A percentile compares a stretch with the other conserved stretches of the same genome.
Evolutionary conservation across 2,888 invertebrate genomes (phyloP).

Genomic region (Diachrysia chrysitis): DNA sequence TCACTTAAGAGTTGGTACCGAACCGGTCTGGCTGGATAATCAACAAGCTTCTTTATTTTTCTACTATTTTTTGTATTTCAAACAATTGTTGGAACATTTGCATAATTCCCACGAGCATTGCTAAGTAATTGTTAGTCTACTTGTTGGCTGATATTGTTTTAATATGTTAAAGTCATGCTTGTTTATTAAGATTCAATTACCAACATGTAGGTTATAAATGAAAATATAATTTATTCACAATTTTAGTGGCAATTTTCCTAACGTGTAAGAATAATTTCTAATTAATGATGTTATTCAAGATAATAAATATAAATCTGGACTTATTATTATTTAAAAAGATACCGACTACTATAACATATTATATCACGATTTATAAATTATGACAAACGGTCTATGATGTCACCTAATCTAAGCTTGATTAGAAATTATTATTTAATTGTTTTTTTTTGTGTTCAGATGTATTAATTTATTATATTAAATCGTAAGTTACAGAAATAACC

Average conservation of each 20-base stretch:
- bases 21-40: constrained; percentile 74
- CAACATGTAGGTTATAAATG: too few species aligned
- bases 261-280: too few species aligned
- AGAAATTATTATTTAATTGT: constrained; percentile 50
- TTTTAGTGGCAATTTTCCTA: neutral
- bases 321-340: constrained; percentile 19
- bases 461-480: neutral
- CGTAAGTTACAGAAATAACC: neutral
- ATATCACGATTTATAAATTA: neutral
- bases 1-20: constrained; percentile 51
- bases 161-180: neutral
- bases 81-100: constrained; percentile 44
- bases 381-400: constrained; percentile 34
- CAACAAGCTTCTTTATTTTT: constrained; percentile 41
- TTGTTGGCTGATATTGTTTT: constrained; percentile 21
- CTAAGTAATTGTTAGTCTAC: constrained; percentile 18
- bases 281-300: constrained; percentile 1
- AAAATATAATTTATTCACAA: neutral
- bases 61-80: constrained; percentile 29
- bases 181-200: neutral
- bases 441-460: constrained; percentile 27
- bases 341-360: too few species aligned
- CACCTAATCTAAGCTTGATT: constrained; percentile 38
- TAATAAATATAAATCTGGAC: constrained; percentile 4
- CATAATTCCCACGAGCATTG: constrained; percentile 50